Evolutionary conservation across 37 sponge, comb jelly and placozoan species (phyloP).

Genomic region (Ephydatia muelleri): DNA sequence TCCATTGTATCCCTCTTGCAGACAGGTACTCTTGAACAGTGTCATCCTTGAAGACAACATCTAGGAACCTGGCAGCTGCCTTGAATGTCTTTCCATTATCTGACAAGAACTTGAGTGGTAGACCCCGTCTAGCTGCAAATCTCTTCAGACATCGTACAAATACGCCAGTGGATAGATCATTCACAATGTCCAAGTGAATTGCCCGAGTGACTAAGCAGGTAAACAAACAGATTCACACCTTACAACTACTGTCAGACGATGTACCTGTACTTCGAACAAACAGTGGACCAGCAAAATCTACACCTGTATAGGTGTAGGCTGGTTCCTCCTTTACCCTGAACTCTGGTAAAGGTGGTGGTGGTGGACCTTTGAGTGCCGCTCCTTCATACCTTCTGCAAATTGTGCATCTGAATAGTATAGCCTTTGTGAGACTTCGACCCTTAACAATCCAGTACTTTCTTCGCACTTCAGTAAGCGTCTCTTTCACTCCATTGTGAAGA

Average conservation of each 20-base stretch:
- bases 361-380: slow-evolving; percentile 8
- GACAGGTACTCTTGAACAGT: slow-evolving; percentile 2
- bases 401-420: slow-evolving; percentile 4
- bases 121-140: background rate
- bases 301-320: slow-evolving; percentile 23
- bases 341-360: slow-evolving; percentile 15
- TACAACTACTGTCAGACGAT: background rate
- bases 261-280: background rate
- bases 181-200: background rate
- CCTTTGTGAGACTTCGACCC: slow-evolving; percentile 17
- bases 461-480: slow-evolving; percentile 11
- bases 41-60: background rate
- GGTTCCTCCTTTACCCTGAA: slow-evolving; percentile 15
- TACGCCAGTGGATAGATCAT: background rate
- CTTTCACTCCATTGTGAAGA: background rate
- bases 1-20: slow-evolving; percentile 20
- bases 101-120: background rate
- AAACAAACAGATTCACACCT: background rate
- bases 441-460: slow-evolving; percentile 21
- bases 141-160: background rate
- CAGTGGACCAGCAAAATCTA: slow-evolving; percentile 29
- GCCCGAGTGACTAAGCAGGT: too few relatives aligned
- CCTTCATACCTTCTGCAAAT: slow-evolving; percentile 21
- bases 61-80: background rate
- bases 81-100: too few relatives aligned